phyloP scores from a whole-genome alignment of 2,797 vertebrate species.

The Odontamblyopus rebecca region DNA sequence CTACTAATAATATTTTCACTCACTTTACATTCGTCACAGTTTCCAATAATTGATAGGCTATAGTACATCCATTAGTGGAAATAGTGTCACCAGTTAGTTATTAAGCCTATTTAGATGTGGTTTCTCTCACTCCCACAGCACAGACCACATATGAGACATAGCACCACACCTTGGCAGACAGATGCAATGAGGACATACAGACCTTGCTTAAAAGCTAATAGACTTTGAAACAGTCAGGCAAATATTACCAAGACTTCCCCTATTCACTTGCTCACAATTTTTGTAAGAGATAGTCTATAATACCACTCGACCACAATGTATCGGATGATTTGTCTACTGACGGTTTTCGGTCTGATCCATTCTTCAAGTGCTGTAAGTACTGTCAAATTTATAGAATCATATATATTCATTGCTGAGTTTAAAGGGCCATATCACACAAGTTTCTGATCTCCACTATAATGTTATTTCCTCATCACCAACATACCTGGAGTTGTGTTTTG shows the following conservation, averaged over 20 bases:
- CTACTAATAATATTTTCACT: background rate
- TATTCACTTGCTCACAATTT: background rate
- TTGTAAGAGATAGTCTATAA: background rate
- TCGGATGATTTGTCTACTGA: slow-evolving; percentile 40
- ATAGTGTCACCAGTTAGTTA: slow-evolving; percentile 14
- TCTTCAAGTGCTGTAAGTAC: slow-evolving; percentile 53
- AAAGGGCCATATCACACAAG: too few relatives aligned
- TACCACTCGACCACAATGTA: slow-evolving; percentile 12
- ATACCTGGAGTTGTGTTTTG: too few relatives aligned
- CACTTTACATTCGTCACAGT: slow-evolving; percentile 1
- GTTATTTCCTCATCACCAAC: too few relatives aligned
- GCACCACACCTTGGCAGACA: slow-evolving; percentile 40
- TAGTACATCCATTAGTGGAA: slow-evolving; percentile 1
- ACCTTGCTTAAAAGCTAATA: slow-evolving; percentile 55
- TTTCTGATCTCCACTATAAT: too few relatives aligned
- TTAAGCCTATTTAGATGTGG: slow-evolving; percentile 45
- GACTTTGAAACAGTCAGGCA: slow-evolving; percentile 13
- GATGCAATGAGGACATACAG: slow-evolving; percentile 19
- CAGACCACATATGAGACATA: slow-evolving; percentile 49
- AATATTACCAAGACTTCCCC: slow-evolving; percentile 2
- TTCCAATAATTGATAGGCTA: slow-evolving; percentile 10
- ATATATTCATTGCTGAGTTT: background rate
- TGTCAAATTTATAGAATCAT: background rate
- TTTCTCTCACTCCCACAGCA: slow-evolving; percentile 20
- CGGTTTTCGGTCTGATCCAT: slow-evolving; percentile 33